Evolutionary conservation across 2,113 vertebrate species (phyloP).

Genomic region (Dermatemys mawii): DNA sequence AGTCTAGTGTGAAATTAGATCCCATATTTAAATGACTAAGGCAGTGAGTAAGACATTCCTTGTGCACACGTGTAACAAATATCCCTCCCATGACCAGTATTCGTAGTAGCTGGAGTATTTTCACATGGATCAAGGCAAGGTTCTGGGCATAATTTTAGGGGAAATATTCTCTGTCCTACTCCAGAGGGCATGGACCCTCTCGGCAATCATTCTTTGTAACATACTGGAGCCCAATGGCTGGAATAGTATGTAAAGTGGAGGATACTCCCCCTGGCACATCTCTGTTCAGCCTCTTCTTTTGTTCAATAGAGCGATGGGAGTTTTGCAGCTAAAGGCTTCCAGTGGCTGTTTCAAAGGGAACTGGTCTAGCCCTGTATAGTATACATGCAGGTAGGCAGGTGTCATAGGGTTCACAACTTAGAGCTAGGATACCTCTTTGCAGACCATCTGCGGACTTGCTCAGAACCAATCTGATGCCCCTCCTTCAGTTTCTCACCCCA

Average conservation of each 20-base stretch:
- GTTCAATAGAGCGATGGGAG: background rate
- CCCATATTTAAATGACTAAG: background rate
- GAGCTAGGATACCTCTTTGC: background rate
- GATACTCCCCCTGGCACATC: background rate
- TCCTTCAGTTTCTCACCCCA: background rate
- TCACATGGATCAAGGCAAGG: background rate
- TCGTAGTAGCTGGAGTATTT: background rate
- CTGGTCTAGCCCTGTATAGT: background rate
- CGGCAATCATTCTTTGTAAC: background rate
- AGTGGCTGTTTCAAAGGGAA: background rate
- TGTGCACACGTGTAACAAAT: accelerated
- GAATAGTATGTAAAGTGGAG: background rate
- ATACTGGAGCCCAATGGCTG: background rate
- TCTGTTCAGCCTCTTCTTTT: background rate
- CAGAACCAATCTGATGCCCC: background rate
- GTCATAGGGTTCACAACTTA: background rate
- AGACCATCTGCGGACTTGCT: background rate
- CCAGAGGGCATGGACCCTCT: accelerated
- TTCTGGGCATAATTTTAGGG: background rate
- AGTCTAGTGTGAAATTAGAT: background rate
- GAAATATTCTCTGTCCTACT: background rate
- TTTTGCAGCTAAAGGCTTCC: background rate
- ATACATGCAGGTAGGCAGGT: background rate
- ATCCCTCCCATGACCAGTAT: background rate
- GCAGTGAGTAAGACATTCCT: background rate